Evolutionary conservation across 2,888 invertebrate species (phyloP).

Genomic region (Pseudococcus longispinus): DNA sequence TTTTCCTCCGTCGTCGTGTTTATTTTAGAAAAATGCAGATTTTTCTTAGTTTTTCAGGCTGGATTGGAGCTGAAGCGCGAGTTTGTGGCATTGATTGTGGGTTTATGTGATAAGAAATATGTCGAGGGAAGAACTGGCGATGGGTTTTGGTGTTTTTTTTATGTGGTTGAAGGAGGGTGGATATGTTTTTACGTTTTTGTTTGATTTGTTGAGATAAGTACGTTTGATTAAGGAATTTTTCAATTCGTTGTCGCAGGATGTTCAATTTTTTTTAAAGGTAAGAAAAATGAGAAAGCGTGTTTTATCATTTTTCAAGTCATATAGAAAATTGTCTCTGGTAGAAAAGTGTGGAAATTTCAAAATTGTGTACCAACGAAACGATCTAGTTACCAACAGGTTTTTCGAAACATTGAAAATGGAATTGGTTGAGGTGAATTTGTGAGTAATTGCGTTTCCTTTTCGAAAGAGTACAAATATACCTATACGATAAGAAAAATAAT

Average conservation of each 20-base stretch:
- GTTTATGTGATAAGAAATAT: background rate
- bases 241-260: background rate
- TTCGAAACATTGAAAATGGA: background rate
- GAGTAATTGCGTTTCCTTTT: background rate
- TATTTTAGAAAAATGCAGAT: conserved; percentile 25
- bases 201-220: too few relatives aligned
- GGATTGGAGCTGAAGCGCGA: background rate
- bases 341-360: background rate
- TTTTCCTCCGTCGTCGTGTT: background rate
- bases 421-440: background rate
- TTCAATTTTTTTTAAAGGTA: too few relatives aligned
- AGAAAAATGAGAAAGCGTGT: background rate
- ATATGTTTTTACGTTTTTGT: background rate
- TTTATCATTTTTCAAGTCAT: background rate
- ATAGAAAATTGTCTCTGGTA: background rate
- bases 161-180: background rate
- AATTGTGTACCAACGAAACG: background rate
- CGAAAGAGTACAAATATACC: too few relatives aligned
- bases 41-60: background rate
- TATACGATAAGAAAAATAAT: background rate
- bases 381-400: background rate
- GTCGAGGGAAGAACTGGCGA: background rate
- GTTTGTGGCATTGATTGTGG: background rate
- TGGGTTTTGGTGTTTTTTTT: background rate
- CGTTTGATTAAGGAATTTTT: background rate